These are phyloP conservation scores for Anguilla megastoma DNA, from an alignment of 2,797 vertebrate species.

Conservation along the genomic window DNA sequence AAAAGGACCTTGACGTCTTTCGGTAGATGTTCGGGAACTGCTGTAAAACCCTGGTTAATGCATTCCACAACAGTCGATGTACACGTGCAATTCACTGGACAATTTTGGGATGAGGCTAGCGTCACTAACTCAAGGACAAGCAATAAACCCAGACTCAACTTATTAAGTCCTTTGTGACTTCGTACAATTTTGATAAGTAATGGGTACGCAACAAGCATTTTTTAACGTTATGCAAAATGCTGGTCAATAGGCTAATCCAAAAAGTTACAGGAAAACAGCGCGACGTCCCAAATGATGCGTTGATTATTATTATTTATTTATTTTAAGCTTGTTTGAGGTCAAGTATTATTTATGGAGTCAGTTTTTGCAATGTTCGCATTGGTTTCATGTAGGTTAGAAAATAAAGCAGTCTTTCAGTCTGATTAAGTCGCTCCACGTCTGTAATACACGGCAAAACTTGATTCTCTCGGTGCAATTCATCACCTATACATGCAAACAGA, in stretches of 20 bases:
- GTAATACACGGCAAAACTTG: slow-evolving; percentile 36
- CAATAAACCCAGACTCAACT: slow-evolving; percentile 46
- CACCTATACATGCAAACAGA: slow-evolving; percentile 38
- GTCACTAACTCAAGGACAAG: slow-evolving; percentile 52
- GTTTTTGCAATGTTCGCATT: slow-evolving; percentile 43
- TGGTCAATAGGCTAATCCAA: slow-evolving; percentile 8
- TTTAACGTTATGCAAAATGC: slow-evolving; percentile 26
- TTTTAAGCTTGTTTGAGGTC: slow-evolving; percentile 17
- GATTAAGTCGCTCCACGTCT: slow-evolving; percentile 45
- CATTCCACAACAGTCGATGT: slow-evolving; percentile 80
- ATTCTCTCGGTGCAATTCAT: slow-evolving; percentile 42
- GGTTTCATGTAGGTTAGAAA: slow-evolving; percentile 2
- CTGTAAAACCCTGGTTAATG: slow-evolving; percentile 75
- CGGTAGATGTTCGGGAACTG: slow-evolving; percentile 79
- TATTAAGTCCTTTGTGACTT: slow-evolving; percentile 42
- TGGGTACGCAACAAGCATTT: slow-evolving; percentile 58
- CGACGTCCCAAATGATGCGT: not conserved
- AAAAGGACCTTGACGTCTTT: slow-evolving; percentile 75
- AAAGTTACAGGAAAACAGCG: slow-evolving; percentile 5
- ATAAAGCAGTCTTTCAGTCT: slow-evolving; percentile 38
- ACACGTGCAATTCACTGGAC: slow-evolving; percentile 81
- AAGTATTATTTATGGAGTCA: slow-evolving; percentile 43
- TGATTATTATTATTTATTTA: not conserved
- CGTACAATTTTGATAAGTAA: slow-evolving; percentile 41
- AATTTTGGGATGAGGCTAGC: slow-evolving; percentile 60